Base-by-base conservation (phyloP, 2,113 vertebrate species). In the Antidorcas marsupialis region DNA sequence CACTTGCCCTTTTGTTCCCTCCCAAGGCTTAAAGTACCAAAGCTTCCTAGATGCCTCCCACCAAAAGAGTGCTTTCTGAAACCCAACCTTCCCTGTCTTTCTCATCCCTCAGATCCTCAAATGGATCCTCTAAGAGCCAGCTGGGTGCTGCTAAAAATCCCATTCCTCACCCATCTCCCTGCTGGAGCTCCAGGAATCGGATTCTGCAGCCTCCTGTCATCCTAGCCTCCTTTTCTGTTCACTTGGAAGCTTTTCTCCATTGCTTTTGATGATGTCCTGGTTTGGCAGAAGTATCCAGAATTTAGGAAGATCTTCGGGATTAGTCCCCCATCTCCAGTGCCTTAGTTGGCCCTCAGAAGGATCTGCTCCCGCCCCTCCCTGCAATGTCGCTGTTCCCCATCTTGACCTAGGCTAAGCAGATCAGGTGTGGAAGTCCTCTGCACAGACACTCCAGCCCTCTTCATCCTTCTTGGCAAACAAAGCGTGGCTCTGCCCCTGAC, bases 161-260 rank as follows among this genome's bases (percentile, higher is more conserved):
- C 96, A 79, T 97, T 98, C 97, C 98, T 98, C 89, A 96, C 92
- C 89, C 91, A 89, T 81, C 76, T 96, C 97, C 92, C 92, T 0
- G 84, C 50, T n/a, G 86, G 83, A 95, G 88, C 97, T 97, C 98
- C 92, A 94, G 95, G 98, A 93, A 85, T 88, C 6, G 0, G 81
- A 76, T 95, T 94, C 97, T 95, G 97, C 76, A 97, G 97, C 85
- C 93, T 97, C 89, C 89, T 97, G 85, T 67, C 92, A 87, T 84
- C 50, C 95, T 95, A 96, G 94, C 95, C 88, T 97, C 95, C 82
- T 96, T 93, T 87, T 97, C 67, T 89, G 89, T 94, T 94, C 95
- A 74, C 33, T 94, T 79, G 91, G 93, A 96, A 97, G 93, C 6
- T 76, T 94, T 94, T 84, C 82, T 97, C 91, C 90, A 53, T 97